These are phyloP conservation scores for Platysternon megacephalum DNA, from an alignment of 2,113 vertebrate species.

Conservation along the genomic window DNA sequence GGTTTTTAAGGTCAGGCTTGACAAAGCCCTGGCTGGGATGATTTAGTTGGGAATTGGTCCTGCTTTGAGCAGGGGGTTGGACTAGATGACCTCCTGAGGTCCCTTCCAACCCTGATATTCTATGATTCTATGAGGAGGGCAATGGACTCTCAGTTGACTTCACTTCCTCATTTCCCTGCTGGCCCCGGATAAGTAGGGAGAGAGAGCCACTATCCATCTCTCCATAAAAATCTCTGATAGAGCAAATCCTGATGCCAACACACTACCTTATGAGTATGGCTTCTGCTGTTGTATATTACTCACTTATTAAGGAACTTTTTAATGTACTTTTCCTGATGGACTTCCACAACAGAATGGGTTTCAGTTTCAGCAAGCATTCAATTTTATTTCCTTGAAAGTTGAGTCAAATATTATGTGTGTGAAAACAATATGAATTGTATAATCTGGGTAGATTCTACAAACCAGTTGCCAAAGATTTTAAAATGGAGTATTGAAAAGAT, in stretches of 20 bases:
- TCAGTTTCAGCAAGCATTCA: not conserved
- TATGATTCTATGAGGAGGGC: too few relatives aligned
- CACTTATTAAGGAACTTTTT: not conserved
- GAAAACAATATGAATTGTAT: not conserved
- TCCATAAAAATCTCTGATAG: not conserved
- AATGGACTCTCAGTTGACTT: not conserved
- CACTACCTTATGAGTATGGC: not conserved
- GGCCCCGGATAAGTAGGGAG: not conserved
- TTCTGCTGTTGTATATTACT: not conserved
- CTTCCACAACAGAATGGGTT: not conserved
- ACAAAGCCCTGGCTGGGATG: too few relatives aligned
- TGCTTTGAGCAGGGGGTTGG: too few relatives aligned
- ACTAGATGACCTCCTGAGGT: too few relatives aligned
- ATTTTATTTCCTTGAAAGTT: not conserved
- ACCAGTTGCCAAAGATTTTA: not conserved
- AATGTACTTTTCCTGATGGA: too few relatives aligned
- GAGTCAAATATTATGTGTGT: not conserved
- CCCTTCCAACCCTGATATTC: too few relatives aligned
- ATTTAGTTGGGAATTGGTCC: too few relatives aligned
- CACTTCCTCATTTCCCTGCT: not conserved
- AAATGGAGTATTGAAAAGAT: not conserved
- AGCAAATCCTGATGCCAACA: not conserved
- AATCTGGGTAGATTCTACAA: not conserved
- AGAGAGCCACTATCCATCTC: not conserved
- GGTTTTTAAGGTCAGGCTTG: too few relatives aligned